These are phyloP conservation scores for Macaca nemestrina DNA, from an alignment of 2,113 vertebrate genomes.

Conservation along the genomic window DNA sequence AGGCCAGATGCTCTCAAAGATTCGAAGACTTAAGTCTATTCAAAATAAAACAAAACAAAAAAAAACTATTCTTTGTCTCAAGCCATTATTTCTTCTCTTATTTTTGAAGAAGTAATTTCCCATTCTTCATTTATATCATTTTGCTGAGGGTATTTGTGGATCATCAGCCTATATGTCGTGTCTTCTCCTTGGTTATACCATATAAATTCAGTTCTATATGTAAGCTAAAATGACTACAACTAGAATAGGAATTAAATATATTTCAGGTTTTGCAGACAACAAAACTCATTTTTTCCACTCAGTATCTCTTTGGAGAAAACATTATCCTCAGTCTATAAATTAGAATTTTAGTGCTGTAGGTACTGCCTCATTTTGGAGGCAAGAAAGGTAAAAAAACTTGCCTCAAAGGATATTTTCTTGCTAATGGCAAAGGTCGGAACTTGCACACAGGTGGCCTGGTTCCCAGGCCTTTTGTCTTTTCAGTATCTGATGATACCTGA, in stretches of 20 bases:
- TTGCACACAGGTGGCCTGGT: neutral
- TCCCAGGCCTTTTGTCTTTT: neutral
- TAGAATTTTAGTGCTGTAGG: neutral
- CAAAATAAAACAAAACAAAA: neutral
- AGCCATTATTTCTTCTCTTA: slow-evolving; percentile 72
- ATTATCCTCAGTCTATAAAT: neutral
- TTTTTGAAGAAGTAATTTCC: slow-evolving; percentile 28
- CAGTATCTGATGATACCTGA: neutral
- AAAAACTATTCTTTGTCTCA: slow-evolving; percentile 62
- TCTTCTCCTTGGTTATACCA: slow-evolving; percentile 40
- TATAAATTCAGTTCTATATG: slow-evolving; percentile 61
- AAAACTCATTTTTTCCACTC: neutral
- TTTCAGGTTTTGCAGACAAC: neutral
- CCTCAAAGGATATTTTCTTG: neutral
- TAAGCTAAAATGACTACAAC: neutral
- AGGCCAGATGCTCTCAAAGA: slow-evolving; percentile 67
- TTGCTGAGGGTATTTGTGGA: slow-evolving; percentile 55
- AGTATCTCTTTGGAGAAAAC: neutral
- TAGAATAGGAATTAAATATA: neutral
- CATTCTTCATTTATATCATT: slow-evolving; percentile 65
- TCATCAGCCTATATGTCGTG: slow-evolving; percentile 62
- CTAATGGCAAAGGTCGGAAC: neutral
- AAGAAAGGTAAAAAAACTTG: neutral
- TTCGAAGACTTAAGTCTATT: slow-evolving; percentile 63
- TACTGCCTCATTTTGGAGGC: neutral